phyloP scores from a whole-genome alignment of 2,888 invertebrate species.

The Mechanitis mazaeus region DNA sequence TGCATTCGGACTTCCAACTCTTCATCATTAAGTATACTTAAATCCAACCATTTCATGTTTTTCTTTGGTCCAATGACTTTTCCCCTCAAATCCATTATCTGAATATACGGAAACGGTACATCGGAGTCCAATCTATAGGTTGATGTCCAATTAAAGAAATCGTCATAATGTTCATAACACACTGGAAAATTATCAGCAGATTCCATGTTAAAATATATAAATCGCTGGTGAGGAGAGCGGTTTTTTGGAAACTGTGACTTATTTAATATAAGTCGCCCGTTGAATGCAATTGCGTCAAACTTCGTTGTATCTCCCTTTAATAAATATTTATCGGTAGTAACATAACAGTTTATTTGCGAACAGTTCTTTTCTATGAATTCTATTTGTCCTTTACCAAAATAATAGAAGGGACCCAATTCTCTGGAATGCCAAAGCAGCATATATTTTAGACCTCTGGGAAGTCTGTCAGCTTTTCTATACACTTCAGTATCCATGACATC shows the following conservation, averaged over 20 bases:
- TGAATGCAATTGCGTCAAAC: constrained; percentile 60
- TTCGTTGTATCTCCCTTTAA: constrained; percentile 44
- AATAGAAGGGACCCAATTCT: constrained; percentile 50
- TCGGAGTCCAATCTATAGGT: constrained; percentile 65
- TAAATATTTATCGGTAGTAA: constrained; percentile 45
- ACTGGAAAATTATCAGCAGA: constrained; percentile 59
- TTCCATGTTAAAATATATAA: constrained; percentile 61
- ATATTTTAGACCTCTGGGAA: constrained; percentile 51
- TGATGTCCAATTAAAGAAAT: constrained; percentile 65
- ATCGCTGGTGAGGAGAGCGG: constrained; percentile 54
- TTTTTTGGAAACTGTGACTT: constrained; percentile 38
- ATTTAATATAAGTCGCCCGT: constrained; percentile 46
- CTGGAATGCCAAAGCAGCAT: constrained; percentile 54
- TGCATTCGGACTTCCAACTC: constrained; percentile 35
- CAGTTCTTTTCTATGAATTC: constrained; percentile 58
- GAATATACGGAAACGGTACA: constrained; percentile 53
- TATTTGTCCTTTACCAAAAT: constrained; percentile 47
- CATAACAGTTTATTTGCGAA: constrained; percentile 53
- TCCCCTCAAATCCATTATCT: constrained; percentile 44
- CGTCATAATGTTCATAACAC: constrained; percentile 46
- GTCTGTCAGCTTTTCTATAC: constrained; percentile 45
- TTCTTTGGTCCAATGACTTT: constrained; percentile 52
- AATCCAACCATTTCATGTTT: constrained; percentile 42
- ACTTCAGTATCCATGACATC: constrained; percentile 51
- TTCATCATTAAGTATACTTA: constrained; percentile 32